Percentiles rank a stretch among this genome's conserved stretches.
These are phyloP conservation scores for Karalla daura DNA, from an alignment of 2,797 vertebrate genomes.

Conservation along the genomic window DNA sequence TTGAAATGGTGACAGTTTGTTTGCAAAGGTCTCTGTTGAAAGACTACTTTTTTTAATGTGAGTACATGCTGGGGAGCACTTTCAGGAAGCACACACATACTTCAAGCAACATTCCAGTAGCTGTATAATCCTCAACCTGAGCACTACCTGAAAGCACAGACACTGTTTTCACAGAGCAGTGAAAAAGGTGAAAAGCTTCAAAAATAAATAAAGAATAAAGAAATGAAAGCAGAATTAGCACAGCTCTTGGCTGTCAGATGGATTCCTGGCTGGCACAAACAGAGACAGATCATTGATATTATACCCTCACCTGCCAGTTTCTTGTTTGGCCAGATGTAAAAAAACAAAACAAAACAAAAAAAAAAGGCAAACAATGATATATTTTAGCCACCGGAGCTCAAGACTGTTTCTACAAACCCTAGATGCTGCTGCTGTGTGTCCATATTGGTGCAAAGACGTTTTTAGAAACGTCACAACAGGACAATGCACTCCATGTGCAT, in stretches of 20 bases:
- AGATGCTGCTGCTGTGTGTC: conserved; percentile 78
- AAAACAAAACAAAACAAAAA: too few relatives aligned
- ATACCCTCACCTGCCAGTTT: conserved; percentile 39
- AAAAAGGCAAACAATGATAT: conserved; percentile 49
- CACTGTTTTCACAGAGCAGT: conserved; percentile 1
- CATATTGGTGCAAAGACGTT: conserved; percentile 25
- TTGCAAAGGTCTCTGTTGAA: conserved; percentile 14
- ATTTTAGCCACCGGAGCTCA: conserved; percentile 68
- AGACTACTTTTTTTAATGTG: conserved; percentile 13
- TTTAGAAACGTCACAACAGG: conserved; percentile 39
- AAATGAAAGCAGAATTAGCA: conserved; percentile 13
- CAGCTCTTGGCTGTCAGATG: conserved; percentile 27
- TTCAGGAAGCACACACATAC: conserved; percentile 40
- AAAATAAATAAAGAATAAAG: conserved; percentile 13
- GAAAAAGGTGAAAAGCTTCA: conserved; percentile 10
- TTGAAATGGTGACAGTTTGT: conserved; percentile 35
- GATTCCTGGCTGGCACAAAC: conserved; percentile 54
- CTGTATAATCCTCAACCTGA: conserved; percentile 20
- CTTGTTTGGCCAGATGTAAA: conserved; percentile 45
- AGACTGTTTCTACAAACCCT: conserved; percentile 83
- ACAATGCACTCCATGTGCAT: conserved; percentile 30
- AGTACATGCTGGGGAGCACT: conserved; percentile 21
- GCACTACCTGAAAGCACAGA: conserved; percentile 43
- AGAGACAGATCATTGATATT: conserved; percentile 36
- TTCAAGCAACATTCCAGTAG: conserved; percentile 43